Conservation (phyloP, 2,797 vertebrate species). For the Salarias fasciatus region DNA sequence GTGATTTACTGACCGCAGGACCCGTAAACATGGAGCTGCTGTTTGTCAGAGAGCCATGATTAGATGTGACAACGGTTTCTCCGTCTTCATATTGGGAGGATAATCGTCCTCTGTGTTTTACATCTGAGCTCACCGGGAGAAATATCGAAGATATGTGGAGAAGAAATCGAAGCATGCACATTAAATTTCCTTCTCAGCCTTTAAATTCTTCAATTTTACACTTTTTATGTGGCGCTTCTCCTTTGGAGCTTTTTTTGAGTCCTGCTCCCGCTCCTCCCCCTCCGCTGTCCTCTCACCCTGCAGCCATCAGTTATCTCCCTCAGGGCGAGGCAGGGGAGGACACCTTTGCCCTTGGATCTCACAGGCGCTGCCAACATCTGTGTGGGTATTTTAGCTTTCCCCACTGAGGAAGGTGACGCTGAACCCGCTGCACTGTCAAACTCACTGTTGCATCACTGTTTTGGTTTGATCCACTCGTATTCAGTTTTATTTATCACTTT, state of each 20-base stretch:
- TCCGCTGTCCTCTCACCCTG: slow-evolving; percentile 43
- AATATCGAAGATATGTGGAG: too few relatives aligned
- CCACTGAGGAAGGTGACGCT: slow-evolving; percentile 10
- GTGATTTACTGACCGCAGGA: neutral
- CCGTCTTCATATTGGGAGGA: slow-evolving; percentile 18
- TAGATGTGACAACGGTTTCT: slow-evolving; percentile 26
- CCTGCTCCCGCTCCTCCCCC: slow-evolving; percentile 11
- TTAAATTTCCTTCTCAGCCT: neutral
- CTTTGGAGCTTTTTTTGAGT: slow-evolving; percentile 7
- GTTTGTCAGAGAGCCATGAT: slow-evolving; percentile 6
- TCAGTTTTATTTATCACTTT: too few relatives aligned
- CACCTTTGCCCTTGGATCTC: slow-evolving; percentile 44
- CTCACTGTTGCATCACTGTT: too few relatives aligned
- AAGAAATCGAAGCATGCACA: too few relatives aligned
- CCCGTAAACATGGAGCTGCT: neutral
- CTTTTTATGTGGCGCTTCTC: neutral
- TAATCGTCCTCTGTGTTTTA: slow-evolving; percentile 31
- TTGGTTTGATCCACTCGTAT: too few relatives aligned
- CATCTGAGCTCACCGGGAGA: slow-evolving; percentile 9
- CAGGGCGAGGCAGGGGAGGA: slow-evolving; percentile 41
- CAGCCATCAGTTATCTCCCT: slow-evolving; percentile 57
- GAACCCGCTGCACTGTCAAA: slow-evolving; percentile 1
- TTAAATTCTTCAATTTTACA: slow-evolving; percentile 25
- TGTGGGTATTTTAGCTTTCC: slow-evolving; percentile 26
- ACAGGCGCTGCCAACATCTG: slow-evolving; percentile 46